Evolutionary conservation across 2,888 invertebrate genomes (phyloP), one percentile per base, ranked within the genome.

Genomic region (Heliothis peltigera): DNA sequence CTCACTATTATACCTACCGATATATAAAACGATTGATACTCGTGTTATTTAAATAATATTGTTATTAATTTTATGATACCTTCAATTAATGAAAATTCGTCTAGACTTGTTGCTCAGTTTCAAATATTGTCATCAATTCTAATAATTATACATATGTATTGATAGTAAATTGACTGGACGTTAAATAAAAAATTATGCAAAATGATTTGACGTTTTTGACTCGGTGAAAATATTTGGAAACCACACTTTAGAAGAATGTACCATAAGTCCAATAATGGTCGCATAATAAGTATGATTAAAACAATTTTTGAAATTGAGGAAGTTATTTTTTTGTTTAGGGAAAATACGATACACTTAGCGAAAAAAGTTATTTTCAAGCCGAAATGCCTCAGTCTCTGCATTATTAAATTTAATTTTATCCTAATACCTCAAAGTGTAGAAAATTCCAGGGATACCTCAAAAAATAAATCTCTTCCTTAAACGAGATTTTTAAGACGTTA

Each of bases 381-480:
- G 51, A 21, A 78, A 78, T 58, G 56, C 28, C 48, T 48, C 39
- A 42, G 44, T 55, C 67, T 59, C 62, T 67, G 62, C 59, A 44
- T 79, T 76, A 64, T 76, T 64, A 53, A 65, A 60, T 66, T 64
- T 59, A 15, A 17, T 65, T 64, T 70, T 64, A 72, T 60, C 55
- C 42, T 76, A 76, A 76, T 64, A 52, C 76, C 51, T 62, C 64
- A 72, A 72, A 76, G 52, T 63, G 64, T 28, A 56, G 44, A 12
- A 49, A 65, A 75, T 70, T 59, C 39, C 43, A 39, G 35, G 49
- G 73, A 67, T 77, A 68, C 21, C 39, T 32, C 46, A 47, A 60
- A 79, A 72, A 76, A 54, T 54, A 60, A 58, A 51, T 39, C 39
- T 58, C 47, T 75, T 54, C 15, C 15, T 10, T 49, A 49, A 77